Evolutionary conservation across 2,888 invertebrate species (phyloP).

Genomic region (Ormia ochracea): DNA sequence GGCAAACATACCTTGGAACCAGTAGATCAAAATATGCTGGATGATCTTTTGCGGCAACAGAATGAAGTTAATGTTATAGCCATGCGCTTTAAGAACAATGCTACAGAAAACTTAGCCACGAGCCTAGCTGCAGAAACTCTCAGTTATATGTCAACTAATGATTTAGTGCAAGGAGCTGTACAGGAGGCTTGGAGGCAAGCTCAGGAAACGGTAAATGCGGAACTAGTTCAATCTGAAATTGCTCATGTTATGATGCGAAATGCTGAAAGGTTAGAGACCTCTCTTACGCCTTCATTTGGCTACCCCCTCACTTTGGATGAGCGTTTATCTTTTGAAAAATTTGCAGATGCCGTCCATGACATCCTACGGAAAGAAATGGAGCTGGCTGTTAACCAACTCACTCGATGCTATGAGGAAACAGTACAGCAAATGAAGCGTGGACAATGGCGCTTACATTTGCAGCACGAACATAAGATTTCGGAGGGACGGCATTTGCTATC

Average conservation of each 20-base stretch:
- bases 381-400: conserved; percentile 82
- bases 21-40: conserved; percentile 76
- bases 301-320: conserved; percentile 83
- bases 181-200: conserved; percentile 87
- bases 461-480: conserved; percentile 77
- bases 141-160: conserved; percentile 79
- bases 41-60: conserved; percentile 79
- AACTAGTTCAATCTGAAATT: conserved; percentile 87
- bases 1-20: conserved; percentile 79
- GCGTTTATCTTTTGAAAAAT: conserved; percentile 84
- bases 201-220: conserved; percentile 85
- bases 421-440: conserved; percentile 79
- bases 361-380: conserved; percentile 85
- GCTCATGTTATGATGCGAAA: conserved; percentile 84
- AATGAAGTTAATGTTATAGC: conserved; percentile 81
- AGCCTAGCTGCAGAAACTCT: conserved; percentile 84
- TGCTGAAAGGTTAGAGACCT: conserved; percentile 83
- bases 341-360: conserved; percentile 86
- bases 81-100: conserved; percentile 82
- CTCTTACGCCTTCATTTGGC: conserved; percentile 79
- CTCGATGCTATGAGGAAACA: conserved; percentile 82
- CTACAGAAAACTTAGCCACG: conserved; percentile 83
- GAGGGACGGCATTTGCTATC: conserved; percentile 79
- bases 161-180: conserved; percentile 82
- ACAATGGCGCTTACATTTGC: conserved; percentile 77